phyloP scores from a whole-genome alignment of 2,797 vertebrate species.

The Picus viridis region DNA sequence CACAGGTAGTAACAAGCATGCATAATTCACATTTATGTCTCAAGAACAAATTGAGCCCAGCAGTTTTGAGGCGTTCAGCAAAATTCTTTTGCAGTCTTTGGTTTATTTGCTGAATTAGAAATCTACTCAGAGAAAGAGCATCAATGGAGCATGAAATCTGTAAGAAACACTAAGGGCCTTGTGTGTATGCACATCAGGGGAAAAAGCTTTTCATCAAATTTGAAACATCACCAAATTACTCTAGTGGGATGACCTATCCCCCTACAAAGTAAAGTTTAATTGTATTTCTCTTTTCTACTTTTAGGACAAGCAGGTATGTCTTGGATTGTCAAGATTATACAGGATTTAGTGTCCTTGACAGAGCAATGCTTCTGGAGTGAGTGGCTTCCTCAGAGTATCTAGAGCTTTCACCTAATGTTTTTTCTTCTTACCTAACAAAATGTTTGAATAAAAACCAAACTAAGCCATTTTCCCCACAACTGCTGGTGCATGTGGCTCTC shows the following conservation, averaged over 20 bases:
- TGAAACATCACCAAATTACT: not conserved
- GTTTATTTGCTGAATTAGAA: conserved; percentile 16
- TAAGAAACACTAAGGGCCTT: not conserved
- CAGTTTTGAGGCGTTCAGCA: not conserved
- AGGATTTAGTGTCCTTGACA: not conserved
- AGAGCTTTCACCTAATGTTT: not conserved
- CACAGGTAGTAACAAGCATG: conserved; percentile 28
- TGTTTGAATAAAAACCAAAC: conserved; percentile 47
- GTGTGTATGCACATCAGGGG: not conserved
- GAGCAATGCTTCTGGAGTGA: not conserved
- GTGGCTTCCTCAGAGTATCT: not conserved
- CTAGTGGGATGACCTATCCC: not conserved
- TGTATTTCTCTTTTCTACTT: not conserved
- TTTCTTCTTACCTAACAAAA: conserved; percentile 32
- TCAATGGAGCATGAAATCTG: not conserved
- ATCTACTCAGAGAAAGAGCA: not conserved
- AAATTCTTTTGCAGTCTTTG: not conserved
- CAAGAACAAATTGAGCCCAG: conserved; percentile 25
- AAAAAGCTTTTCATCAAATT: not conserved
- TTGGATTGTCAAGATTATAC: not conserved
- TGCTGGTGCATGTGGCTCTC: conserved; percentile 1
- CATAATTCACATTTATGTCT: not conserved
- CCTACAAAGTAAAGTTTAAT: not conserved
- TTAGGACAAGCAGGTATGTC: not conserved
- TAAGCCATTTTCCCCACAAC: conserved; percentile 3